A percentile compares a stretch with the other conserved stretches of the same genome.
These are phyloP conservation scores for Danio aesculapii DNA, from an alignment of 2,797 vertebrate species.

Conservation along the genomic window DNA sequence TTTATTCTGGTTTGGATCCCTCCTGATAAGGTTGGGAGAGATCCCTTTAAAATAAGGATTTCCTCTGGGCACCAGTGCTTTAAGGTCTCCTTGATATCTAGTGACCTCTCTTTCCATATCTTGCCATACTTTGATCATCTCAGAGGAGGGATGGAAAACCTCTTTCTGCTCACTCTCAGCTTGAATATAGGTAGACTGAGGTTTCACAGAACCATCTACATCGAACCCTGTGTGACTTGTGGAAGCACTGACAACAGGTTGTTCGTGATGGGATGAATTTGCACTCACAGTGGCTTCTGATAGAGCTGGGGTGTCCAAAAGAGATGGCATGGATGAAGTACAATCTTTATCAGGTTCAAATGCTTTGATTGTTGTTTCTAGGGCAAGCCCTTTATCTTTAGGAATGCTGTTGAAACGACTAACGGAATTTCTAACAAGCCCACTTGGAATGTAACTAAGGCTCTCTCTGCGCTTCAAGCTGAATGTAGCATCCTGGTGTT, in stretches of 20 bases:
- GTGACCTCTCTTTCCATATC: constrained; percentile 77
- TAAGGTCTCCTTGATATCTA: constrained; percentile 53
- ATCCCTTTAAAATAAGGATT: constrained; percentile 17
- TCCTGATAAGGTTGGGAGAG: constrained; percentile 17
- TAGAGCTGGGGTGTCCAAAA: not conserved
- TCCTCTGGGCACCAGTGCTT: constrained; percentile 34
- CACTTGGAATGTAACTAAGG: constrained; percentile 91
- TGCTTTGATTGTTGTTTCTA: constrained; percentile 16
- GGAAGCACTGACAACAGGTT: constrained; percentile 56
- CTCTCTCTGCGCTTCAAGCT: constrained; percentile 89
- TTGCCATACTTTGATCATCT: constrained; percentile 86
- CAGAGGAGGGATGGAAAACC: constrained; percentile 80
- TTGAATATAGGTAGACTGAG: not conserved
- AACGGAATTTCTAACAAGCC: constrained; percentile 88
- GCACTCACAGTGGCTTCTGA: constrained; percentile 11
- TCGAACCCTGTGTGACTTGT: constrained; percentile 61
- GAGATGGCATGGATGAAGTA: not conserved
- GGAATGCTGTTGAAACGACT: constrained; percentile 85
- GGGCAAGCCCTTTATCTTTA: constrained; percentile 52
- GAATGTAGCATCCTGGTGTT: constrained; percentile 79
- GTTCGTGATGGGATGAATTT: not conserved
- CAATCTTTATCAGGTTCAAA: not conserved
- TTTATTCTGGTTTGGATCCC: constrained; percentile 10
- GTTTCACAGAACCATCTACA: constrained; percentile 7
- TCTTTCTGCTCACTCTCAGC: constrained; percentile 65